Evolutionary conservation across 2,113 vertebrate genomes (phyloP), one percentile per base, ranked within the genome.

Genomic region (Pelmatolapia mariae): DNA sequence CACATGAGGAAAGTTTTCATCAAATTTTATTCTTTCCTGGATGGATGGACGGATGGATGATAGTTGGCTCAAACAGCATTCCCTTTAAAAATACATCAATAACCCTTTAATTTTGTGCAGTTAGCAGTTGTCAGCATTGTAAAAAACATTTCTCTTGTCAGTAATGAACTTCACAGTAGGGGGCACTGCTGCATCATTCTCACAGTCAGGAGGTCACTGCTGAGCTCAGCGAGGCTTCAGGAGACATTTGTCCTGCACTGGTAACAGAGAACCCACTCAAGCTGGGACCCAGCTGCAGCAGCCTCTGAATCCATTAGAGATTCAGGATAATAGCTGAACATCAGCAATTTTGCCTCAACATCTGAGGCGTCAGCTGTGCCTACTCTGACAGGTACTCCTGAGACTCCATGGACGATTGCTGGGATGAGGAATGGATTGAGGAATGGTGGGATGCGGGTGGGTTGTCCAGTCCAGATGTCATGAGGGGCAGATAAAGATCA

Each of bases 401-500:
- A 68, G 93, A 92, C 82, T 96, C 93, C 45, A 89, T 84, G 12
- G 95, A 95, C 4, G 95, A 95, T 80, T 93, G 95, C 1, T 93
- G 93, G 31, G 92, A 96, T 13, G 93, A 88, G 81, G 88, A 93
- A 13, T 94, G 95, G 54, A 93, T 54, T 85, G 97, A 95, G 68
- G 93, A 96, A 8, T 91, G 96, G 15, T 86, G 91, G 1, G 95
- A 94, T 10, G 94, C 86, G 45, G 97, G 80, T 11, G 90, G 89
- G 47, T 93, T 93, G 6, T 97, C 97, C 92, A 97, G 91, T 40
- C 95, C 95, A 1, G 97, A 96, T 53, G 94, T 90, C 97, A 98
- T 98, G 92, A 98, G 95, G 13, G 97, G 97, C 50, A 98, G 85
- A 90, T 97, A 96, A 16, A 98, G 93, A 87, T 98, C 97, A 0